A percentile compares a stretch with the other conserved stretches of the same genome.
Evolutionary conservation across 2,888 invertebrate species (phyloP).

Genomic region (Microdon myrmicae): DNA sequence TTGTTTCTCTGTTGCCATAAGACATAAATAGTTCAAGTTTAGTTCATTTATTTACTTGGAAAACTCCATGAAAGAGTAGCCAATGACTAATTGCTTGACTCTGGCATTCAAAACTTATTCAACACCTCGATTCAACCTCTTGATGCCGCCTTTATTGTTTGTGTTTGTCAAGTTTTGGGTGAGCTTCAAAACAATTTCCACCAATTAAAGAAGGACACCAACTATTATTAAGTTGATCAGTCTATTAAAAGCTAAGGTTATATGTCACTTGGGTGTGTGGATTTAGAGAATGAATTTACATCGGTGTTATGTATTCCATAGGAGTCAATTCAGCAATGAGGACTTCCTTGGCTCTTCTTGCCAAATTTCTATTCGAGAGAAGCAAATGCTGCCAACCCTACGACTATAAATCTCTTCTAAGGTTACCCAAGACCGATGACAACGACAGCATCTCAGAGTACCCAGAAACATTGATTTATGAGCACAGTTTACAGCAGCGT

Average conservation of each 20-base stretch:
- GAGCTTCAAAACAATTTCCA: no score
- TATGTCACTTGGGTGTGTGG: no score
- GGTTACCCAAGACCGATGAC: conserved; percentile 60
- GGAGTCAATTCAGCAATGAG: conserved; percentile 28
- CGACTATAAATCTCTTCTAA: conserved; percentile 66
- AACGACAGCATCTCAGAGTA: conserved; percentile 54
- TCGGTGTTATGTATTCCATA: no score
- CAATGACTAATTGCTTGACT: conserved; percentile 50
- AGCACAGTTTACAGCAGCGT: conserved; percentile 66
- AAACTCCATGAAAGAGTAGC: conserved; percentile 43
- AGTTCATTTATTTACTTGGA: conserved; percentile 50
- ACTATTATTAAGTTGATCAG: no score
- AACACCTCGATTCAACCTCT: no score
- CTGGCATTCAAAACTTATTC: conserved; percentile 41
- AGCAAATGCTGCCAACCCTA: conserved; percentile 66
- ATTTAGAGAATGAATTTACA: no score
- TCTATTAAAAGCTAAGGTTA: no score
- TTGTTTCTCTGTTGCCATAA: conserved; percentile 49
- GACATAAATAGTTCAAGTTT: conserved; percentile 51
- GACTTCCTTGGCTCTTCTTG: conserved; percentile 56
- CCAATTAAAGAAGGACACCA: no score
- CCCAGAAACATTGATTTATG: conserved; percentile 66
- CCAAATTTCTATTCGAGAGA: conserved; percentile 67
- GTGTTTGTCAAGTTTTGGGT: no score
- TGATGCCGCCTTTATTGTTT: no score